Evolutionary conservation across 64 coral and sea anemone genomes (phyloP).

Genomic region (Stylophora pistillata): DNA sequence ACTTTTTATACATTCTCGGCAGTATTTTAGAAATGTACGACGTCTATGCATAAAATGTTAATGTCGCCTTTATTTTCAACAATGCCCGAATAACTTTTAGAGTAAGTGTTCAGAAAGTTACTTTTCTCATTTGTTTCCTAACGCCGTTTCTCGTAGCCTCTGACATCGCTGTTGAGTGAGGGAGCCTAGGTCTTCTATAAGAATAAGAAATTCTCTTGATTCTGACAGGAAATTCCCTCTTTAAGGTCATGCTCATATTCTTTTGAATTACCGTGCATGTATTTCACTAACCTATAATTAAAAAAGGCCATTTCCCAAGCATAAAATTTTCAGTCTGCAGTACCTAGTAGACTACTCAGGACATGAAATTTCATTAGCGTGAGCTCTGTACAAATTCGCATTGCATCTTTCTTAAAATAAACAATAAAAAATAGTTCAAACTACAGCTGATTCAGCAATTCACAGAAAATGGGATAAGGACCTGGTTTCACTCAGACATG

Average conservation of each 20-base stretch:
- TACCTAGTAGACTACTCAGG: neutral
- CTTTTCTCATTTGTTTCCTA: neutral
- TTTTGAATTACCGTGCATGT: neutral
- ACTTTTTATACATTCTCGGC: too few relatives aligned
- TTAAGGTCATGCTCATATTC: neutral
- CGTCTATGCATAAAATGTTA: too few relatives aligned
- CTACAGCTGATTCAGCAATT: neutral
- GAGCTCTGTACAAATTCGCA: constrained; percentile 45
- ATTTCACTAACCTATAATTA: neutral
- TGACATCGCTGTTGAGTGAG: neutral
- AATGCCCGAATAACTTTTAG: too few relatives aligned
- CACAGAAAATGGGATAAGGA: neutral
- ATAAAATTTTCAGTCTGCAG: neutral
- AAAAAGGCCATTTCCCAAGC: neutral
- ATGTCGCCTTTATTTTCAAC: too few relatives aligned
- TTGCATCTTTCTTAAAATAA: constrained; percentile 19
- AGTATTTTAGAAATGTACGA: neutral
- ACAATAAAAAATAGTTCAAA: constrained; percentile 4
- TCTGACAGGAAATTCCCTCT: neutral
- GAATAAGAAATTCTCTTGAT: neutral
- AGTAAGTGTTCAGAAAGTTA: too few relatives aligned
- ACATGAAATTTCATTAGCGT: neutral
- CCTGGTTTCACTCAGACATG: neutral
- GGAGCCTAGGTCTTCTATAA: neutral
- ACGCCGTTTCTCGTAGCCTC: neutral